These are phyloP conservation scores for Ephestia elutella DNA, from an alignment of 1,140 invertebrate species.

Conservation along the genomic window DNA sequence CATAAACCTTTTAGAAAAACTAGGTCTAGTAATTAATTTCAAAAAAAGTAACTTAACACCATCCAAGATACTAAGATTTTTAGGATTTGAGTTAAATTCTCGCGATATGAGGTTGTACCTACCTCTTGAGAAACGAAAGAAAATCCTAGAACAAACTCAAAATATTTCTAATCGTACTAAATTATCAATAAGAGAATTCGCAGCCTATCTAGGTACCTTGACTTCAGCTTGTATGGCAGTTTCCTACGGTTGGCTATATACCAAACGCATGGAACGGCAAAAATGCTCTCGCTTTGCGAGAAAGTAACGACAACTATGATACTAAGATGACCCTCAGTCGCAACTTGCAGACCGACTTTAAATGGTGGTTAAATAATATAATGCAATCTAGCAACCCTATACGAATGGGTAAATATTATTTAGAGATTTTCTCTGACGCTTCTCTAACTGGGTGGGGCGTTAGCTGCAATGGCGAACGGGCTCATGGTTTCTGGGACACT, in stretches of 20 bases:
- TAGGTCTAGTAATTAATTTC: slow-evolving; percentile 9
- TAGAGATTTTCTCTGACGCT: not conserved
- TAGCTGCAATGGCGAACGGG: not conserved
- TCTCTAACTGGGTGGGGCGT: not conserved
- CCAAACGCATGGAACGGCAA: slow-evolving; percentile 22
- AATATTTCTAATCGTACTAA: too few relatives aligned
- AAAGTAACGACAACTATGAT: slow-evolving; percentile 9
- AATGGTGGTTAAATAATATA: slow-evolving; percentile 9
- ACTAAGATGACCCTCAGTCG: not conserved
- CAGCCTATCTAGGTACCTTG: too few relatives aligned
- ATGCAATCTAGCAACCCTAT: not conserved
- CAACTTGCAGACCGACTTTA: not conserved
- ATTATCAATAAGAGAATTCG: too few relatives aligned
- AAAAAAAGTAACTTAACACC: slow-evolving; percentile 8
- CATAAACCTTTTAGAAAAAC: not conserved
- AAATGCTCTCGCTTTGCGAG: slow-evolving; percentile 15
- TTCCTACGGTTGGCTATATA: slow-evolving; percentile 22
- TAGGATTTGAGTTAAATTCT: too few relatives aligned
- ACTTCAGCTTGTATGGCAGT: slow-evolving; percentile 19
- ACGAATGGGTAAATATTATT: not conserved
- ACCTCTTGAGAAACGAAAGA: not conserved
- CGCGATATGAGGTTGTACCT: too few relatives aligned
- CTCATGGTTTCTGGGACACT: not conserved
- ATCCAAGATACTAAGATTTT: not conserved
- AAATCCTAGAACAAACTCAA: too few relatives aligned